Evolutionary conservation across 2,888 invertebrate species (phyloP), one percentile per base, ranked within the genome.

Genomic region (Cremastobaeus sp.): DNA sequence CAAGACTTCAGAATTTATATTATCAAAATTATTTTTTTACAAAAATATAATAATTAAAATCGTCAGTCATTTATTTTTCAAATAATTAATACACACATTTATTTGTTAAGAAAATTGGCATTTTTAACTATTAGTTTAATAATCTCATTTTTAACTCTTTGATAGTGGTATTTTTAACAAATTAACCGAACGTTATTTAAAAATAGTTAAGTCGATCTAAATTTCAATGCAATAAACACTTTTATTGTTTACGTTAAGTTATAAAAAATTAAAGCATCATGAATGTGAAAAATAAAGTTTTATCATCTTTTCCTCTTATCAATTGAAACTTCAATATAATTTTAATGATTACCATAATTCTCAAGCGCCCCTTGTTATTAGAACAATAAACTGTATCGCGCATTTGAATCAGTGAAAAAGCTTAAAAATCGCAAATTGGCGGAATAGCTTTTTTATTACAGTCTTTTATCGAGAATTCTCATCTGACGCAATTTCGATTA

Each of bases 401-500:
- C 48, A 28, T 47, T 48, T 30, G 37, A 70, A 70, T 70, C 62
- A 20, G 32, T 37, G 2, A 39, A 39, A 62, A 62, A 39, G n/a
- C 62, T 54, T 30, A 62, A 70, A 70, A 70, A 64, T 57, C 35
- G 55, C 41, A 72, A 72, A 72, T 65, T 52, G 59, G 12, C n/a
- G 59, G 28, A 72, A 72, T 54, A 8, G 54, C 69, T 52, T 66
- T 74, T 71, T 71, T 66, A 64, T 62, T 54, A 60, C 69, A 12
- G 14, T 11, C 41, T 17, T 14, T 52, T 74, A 74, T 74, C 74
- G 12, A 2, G 3, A 3, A n/a, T 62, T 50, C 57, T 74, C 66
- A 71, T 62, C 70, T 43, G n/a, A 25, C 64, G 52, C 62, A 57
- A 45, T 57, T 59, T 60, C 52, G 54, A 70, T 74, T 69, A 64